These are phyloP conservation scores for Globodera rostochiensis DNA, from an alignment of 1,140 invertebrate genomes.

Conservation along the genomic window DNA sequence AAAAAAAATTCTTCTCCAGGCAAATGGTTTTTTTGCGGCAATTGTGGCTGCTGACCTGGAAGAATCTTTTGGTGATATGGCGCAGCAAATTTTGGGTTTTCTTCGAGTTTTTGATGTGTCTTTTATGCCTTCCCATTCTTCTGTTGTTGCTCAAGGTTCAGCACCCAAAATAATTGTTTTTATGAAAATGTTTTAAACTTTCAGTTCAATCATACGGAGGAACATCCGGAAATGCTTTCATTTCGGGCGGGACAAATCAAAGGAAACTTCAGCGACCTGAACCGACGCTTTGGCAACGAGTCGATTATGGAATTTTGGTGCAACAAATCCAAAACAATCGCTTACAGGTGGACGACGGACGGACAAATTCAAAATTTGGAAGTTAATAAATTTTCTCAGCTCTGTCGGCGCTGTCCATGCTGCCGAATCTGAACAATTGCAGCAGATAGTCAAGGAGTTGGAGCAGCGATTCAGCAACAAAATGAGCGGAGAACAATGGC, in stretches of 20 bases:
- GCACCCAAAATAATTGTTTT: background rate
- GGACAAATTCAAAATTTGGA: background rate
- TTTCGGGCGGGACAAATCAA: conserved; percentile 13
- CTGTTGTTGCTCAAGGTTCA: conserved; percentile 27
- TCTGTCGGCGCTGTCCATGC: background rate
- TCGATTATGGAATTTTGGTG: conserved; percentile 2
- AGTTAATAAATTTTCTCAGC: background rate
- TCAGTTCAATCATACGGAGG: background rate
- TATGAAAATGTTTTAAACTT: background rate
- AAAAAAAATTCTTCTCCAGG: background rate
- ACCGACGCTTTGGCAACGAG: conserved; percentile 16
- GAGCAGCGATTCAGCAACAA: background rate
- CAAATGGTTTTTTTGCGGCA: background rate
- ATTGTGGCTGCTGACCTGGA: conserved; percentile 9
- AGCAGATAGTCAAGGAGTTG: background rate
- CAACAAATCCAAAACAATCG: background rate
- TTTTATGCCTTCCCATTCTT: conserved; percentile 37
- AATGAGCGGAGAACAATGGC: background rate
- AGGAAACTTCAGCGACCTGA: conserved; percentile 16
- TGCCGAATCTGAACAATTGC: background rate
- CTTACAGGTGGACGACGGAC: background rate
- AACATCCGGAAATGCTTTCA: conserved; percentile 24
- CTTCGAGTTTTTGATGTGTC: conserved; percentile 35
- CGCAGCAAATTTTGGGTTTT: conserved; percentile 47
- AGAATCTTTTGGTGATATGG: conserved; percentile 39